A percentile compares a stretch with the other conserved stretches of the same genome.
Evolutionary conservation across 2,888 invertebrate species (phyloP).

Genomic region (Cantharis flavilabris): DNA sequence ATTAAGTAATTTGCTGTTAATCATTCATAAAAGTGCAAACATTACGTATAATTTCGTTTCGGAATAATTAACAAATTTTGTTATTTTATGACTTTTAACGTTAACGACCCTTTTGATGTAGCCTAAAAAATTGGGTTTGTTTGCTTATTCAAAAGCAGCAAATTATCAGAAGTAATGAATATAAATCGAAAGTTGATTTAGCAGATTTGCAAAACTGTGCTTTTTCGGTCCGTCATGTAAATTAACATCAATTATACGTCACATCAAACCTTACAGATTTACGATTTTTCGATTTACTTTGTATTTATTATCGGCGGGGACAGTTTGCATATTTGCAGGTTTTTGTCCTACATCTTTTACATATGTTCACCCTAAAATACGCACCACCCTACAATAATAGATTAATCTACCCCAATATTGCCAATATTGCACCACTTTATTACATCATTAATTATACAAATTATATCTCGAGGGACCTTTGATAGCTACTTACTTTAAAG

Average conservation of each 20-base stretch:
- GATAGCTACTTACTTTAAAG: conserved; percentile 13
- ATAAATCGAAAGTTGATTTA: conserved; percentile 20
- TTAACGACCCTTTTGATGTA: neutral
- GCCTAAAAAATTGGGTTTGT: neutral
- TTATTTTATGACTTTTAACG: neutral
- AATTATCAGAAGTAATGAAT: conserved; percentile 20
- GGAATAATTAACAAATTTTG: neutral
- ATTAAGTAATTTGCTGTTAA: neutral
- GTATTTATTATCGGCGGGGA: conserved; percentile 7
- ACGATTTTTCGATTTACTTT: neutral
- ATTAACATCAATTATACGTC: conserved; percentile 11
- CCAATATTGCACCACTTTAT: conserved; percentile 57
- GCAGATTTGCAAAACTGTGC: conserved; percentile 8
- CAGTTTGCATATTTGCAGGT: conserved; percentile 23
- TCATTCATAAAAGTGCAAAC: neutral
- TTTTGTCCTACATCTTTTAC: conserved; percentile 31
- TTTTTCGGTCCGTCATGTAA: neutral
- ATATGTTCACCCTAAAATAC: conserved; percentile 43
- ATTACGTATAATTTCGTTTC: neutral
- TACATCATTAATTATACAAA: conserved; percentile 56
- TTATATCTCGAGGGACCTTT: conserved; percentile 47
- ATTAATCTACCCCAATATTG: conserved; percentile 54
- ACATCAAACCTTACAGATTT: neutral
- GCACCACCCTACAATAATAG: conserved; percentile 48
- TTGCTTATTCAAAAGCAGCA: neutral